Conservation (phyloP, 2,797 vertebrate species). For the Gobionotothen gibberifrons region DNA sequence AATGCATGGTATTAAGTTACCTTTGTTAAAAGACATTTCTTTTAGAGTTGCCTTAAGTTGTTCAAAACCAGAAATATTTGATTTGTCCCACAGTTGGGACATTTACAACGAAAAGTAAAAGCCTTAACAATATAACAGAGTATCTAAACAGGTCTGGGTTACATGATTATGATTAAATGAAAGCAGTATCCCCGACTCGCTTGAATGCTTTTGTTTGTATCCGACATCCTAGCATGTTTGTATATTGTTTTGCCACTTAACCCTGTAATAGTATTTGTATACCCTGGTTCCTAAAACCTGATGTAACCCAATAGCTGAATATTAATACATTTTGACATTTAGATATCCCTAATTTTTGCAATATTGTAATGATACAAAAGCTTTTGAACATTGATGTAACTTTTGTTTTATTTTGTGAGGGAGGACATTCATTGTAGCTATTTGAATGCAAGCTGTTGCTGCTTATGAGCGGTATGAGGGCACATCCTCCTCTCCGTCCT, state of each 20-base stretch:
- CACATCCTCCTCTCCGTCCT: constrained; percentile 33
- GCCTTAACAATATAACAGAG: background rate
- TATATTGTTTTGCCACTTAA: background rate
- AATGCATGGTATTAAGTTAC: too few relatives aligned
- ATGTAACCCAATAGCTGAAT: background rate
- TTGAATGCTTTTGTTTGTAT: constrained; percentile 1
- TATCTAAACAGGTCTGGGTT: background rate
- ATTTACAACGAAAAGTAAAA: background rate
- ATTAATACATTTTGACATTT: background rate
- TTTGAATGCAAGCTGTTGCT: background rate
- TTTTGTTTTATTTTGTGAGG: background rate
- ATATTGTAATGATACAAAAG: background rate
- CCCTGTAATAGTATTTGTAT: background rate
- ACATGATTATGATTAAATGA: background rate
- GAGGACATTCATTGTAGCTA: background rate
- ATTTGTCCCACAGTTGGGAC: too few relatives aligned
- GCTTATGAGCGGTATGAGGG: constrained; percentile 15
- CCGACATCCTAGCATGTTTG: background rate
- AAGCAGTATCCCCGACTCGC: background rate
- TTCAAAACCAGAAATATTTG: too few relatives aligned
- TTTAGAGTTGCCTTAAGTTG: background rate
- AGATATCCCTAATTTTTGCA: background rate
- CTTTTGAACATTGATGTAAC: background rate
- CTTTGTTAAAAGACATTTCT: too few relatives aligned
- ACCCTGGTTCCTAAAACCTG: background rate